phyloP scores from a whole-genome alignment of 1,140 invertebrate species.

The Drosophila gunungcola region DNA sequence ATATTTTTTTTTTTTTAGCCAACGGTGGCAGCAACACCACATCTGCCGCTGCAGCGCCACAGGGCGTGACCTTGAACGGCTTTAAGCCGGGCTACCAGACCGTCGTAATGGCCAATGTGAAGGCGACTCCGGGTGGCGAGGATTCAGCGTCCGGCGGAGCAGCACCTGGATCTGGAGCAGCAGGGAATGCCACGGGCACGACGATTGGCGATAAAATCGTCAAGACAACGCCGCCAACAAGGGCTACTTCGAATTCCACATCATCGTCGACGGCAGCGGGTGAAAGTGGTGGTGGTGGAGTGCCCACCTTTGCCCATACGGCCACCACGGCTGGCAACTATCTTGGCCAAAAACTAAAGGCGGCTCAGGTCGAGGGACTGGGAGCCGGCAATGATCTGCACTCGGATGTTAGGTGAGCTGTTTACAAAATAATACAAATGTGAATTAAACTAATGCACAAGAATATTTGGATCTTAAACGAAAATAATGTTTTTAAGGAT shows the following conservation, averaged over 20 bases:
- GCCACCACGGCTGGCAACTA: slow-evolving; percentile 75
- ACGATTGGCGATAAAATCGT: slow-evolving; percentile 49
- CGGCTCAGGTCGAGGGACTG: slow-evolving; percentile 77
- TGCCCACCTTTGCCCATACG: slow-evolving; percentile 62
- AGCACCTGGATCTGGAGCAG: slow-evolving; percentile 17
- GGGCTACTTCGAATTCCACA: slow-evolving; percentile 3
- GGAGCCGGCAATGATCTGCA: slow-evolving; percentile 78
- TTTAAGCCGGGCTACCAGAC: slow-evolving; percentile 70
- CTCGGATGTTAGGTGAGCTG: slow-evolving; percentile 76
- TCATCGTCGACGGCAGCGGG: slow-evolving; percentile 17
- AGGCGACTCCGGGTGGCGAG: slow-evolving; percentile 16
- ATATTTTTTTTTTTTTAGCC: slow-evolving; percentile 19
- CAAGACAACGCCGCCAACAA: slow-evolving; percentile 36
- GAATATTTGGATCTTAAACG: background rate
- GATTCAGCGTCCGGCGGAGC: slow-evolving; percentile 21
- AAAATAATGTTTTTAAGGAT: no score
- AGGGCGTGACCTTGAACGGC: slow-evolving; percentile 61
- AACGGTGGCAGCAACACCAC: slow-evolving; percentile 25
- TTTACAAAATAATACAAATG: background rate
- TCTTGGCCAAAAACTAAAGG: slow-evolving; percentile 79
- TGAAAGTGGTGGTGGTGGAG: slow-evolving; percentile 13
- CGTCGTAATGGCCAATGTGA: slow-evolving; percentile 69
- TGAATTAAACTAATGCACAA: background rate
- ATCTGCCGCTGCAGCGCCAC: slow-evolving; percentile 23
- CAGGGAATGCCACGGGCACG: slow-evolving; percentile 21